These are phyloP conservation scores for Cathartes aura DNA, from an alignment of 2,113 vertebrate species.

Conservation along the genomic window DNA sequence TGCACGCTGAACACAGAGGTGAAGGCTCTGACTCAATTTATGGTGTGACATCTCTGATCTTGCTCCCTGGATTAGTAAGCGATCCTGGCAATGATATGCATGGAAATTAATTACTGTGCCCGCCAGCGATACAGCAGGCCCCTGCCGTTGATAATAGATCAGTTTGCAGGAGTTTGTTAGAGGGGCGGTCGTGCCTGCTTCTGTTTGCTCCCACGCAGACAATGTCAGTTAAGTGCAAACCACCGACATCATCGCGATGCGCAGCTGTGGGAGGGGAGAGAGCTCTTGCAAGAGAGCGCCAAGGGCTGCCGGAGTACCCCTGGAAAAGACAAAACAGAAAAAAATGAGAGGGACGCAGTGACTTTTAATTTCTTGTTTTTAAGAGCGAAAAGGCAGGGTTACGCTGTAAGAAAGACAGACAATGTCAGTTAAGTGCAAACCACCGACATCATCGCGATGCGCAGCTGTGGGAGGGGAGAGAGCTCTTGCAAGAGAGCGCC, in stretches of 20 bases:
- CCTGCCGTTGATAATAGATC: conserved; percentile 70
- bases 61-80: conserved; percentile 80
- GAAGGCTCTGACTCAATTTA: conserved; percentile 90
- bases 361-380: not conserved
- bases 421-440: conserved; percentile 25
- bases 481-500: accelerated
- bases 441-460: not conserved
- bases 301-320: not conserved
- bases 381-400: accelerated
- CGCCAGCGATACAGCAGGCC: conserved; percentile 50
- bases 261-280: not conserved
- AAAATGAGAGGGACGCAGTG: accelerated
- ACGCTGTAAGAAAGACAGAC: not conserved
- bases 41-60: conserved; percentile 86
- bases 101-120: conserved; percentile 88
- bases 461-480: not conserved
- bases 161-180: conserved; percentile 74
- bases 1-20: conserved; percentile 77
- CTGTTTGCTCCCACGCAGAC: conserved; percentile 49
- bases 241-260: not conserved
- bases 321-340: not conserved
- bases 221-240: conserved; percentile 25
- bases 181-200: conserved; percentile 28
- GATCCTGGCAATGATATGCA: conserved; percentile 93
- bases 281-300: accelerated